A percentile compares a stretch with the other conserved stretches of the same genome.
Evolutionary conservation across 2,113 vertebrate genomes (phyloP).

Genomic region (Thomomys bottae): DNA sequence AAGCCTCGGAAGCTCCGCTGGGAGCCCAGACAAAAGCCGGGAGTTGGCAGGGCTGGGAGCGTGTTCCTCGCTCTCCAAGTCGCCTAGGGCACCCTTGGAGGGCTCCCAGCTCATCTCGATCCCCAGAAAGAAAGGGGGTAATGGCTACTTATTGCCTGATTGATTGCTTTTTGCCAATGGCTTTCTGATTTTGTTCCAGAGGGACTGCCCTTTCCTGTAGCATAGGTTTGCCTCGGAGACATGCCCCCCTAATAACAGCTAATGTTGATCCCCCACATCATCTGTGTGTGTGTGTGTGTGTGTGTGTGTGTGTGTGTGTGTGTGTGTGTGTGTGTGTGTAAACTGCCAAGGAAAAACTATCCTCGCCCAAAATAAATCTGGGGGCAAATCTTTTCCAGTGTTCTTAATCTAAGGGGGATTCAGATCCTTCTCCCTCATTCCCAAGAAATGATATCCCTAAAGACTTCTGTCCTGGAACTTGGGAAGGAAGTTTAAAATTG

Average conservation of each 20-base stretch:
- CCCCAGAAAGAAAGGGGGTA: conserved; percentile 56
- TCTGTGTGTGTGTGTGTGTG: too few species aligned
- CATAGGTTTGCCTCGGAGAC: conserved; percentile 5
- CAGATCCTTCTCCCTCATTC: neutral
- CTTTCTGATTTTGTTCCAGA: conserved; percentile 69
- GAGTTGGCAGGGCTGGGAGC: neutral
- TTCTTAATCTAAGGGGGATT: conserved; percentile 2
- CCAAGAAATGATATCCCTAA: conserved; percentile 33
- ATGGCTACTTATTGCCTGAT: conserved; percentile 83
- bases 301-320: too few species aligned
- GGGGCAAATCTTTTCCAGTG: conserved; percentile 12
- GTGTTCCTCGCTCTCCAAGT: conserved; percentile 53
- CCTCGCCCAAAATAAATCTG: neutral
- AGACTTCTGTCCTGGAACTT: conserved; percentile 11
- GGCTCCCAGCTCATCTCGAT: conserved; percentile 54
- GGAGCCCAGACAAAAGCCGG: conserved; percentile 72
- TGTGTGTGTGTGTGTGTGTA: neutral
- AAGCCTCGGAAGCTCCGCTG: conserved; percentile 66
- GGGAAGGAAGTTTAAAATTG: conserved; percentile 45
- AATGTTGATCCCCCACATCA: conserved; percentile 5
- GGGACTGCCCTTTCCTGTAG: conserved; percentile 54
- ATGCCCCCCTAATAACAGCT: conserved; percentile 39
- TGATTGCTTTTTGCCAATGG: conserved; percentile 76
- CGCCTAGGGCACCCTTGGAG: conserved; percentile 50
- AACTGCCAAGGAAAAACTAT: conserved; percentile 14